Evolutionary conservation across 2,113 vertebrate species (phyloP).

Genomic region (Oreotrochilus melanogaster): DNA sequence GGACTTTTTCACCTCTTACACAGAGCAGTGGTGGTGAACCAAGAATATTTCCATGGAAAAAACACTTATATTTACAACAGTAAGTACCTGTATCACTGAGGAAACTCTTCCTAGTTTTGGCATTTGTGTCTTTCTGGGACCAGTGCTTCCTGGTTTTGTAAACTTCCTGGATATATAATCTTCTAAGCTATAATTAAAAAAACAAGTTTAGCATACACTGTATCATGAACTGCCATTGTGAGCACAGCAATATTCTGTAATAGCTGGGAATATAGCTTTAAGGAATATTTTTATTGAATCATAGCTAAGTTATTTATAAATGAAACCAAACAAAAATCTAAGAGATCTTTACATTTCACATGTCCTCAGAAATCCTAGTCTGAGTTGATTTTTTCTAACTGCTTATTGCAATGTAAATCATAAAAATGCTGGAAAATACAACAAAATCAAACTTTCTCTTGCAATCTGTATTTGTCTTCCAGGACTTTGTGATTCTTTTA

Average conservation of each 20-base stretch:
- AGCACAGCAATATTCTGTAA: background rate
- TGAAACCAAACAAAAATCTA: background rate
- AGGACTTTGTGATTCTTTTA: background rate
- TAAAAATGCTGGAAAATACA: background rate
- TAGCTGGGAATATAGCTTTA: background rate
- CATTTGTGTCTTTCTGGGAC: background rate
- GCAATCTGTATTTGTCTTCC: background rate
- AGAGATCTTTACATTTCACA: background rate
- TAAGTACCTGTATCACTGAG: background rate
- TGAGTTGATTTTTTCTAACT: background rate
- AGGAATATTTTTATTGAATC: background rate
- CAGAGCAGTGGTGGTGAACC: background rate
- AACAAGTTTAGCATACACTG: background rate
- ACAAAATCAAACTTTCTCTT: background rate
- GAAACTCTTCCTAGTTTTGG: background rate
- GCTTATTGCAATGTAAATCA: background rate
- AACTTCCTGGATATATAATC: background rate
- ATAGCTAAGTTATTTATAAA: background rate
- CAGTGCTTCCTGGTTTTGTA: background rate
- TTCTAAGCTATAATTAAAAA: background rate
- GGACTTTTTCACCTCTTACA: background rate
- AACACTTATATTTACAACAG: background rate
- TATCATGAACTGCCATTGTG: background rate
- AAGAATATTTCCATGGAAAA: background rate
- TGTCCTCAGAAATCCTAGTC: background rate